phyloP scores from a whole-genome alignment of 2,888 invertebrate species.

The Bombylius major region DNA sequence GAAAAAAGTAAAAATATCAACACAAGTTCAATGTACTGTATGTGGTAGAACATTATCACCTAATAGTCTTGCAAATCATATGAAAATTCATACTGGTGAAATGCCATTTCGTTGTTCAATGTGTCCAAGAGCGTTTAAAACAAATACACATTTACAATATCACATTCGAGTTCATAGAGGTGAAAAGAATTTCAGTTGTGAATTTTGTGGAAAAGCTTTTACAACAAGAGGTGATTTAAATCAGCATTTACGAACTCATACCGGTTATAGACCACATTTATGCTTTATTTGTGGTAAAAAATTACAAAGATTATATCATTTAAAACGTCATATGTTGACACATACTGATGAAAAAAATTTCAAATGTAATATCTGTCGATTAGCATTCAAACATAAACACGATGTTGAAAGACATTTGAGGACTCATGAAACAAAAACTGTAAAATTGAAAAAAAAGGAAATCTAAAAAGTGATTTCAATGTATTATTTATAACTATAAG shows the following conservation, averaged over 20 bases:
- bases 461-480: too few relatives aligned
- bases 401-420: neutral
- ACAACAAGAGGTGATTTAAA: constrained; percentile 18
- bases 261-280: constrained; percentile 4
- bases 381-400: neutral
- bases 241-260: constrained; percentile 16
- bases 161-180: constrained; percentile 19
- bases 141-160: constrained; percentile 20
- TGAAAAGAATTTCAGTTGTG: constrained; percentile 17
- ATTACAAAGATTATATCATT: neutral
- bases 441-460: too few relatives aligned
- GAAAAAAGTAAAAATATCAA: neutral
- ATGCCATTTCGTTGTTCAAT: constrained; percentile 18
- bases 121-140: constrained; percentile 18
- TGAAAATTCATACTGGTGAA: constrained; percentile 18
- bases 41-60: constrained; percentile 20
- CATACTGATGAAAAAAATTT: constrained; percentile 1
- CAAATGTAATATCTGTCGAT: constrained; percentile 1
- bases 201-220: constrained; percentile 17
- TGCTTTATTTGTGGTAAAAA: constrained; percentile 8
- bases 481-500: too few relatives aligned
- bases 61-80: constrained; percentile 19
- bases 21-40: constrained; percentile 11
- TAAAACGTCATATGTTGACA: constrained; percentile 1
- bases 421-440: neutral